Base-by-base conservation (phyloP, 2,113 vertebrate species). In the Ciconia boyciana region DNA sequence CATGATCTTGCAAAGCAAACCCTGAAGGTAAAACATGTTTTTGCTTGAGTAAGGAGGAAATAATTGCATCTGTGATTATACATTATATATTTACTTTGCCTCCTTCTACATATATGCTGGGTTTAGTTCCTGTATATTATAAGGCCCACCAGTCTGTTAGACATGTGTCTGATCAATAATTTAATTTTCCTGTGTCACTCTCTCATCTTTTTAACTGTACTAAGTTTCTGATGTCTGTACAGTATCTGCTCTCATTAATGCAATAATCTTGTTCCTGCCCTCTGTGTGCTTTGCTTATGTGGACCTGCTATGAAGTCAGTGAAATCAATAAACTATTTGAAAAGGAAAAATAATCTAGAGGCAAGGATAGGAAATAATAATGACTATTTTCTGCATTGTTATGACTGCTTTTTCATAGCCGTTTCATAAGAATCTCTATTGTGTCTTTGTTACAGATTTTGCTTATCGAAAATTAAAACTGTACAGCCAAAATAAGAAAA, bases 131-230 rank as follows among this genome's bases (percentile, higher is more conserved):
- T 87, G 1, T 80, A 31, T 71, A 29, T 83, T 66, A 12, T 79
- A 79, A 93, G 46, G 34, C 22, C 21, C 43, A 54, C 55, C 21
- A 58, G 68, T 39, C 55, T 61, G 13, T 94, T 95, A 95, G 81
- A 41, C 18, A 1, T 52, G n/a, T 68, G n/a, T 80, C 89, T 95
- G 64, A 51, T 87, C 84, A 95, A 55, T 95, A 91, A 91, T 95
- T 80, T 43, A 32, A 90, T 96, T 94, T 93, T 72, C 76, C 39
- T 44, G 8, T 90, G 89, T 89, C 82, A 77, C 25, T 46, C 61
- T 83, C 79, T 82, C 84, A 32, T 96, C 62, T 58, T 69, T 70
- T 72, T 82, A 83, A 49, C 24, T 2, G 2, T 44, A 61, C 8
- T 39, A 57, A 72, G 75, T 81, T 65, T 51, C 72, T 87, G 89